Conservation (phyloP, 1,140 invertebrate genomes). For the Nylanderia fulva region DNA sequence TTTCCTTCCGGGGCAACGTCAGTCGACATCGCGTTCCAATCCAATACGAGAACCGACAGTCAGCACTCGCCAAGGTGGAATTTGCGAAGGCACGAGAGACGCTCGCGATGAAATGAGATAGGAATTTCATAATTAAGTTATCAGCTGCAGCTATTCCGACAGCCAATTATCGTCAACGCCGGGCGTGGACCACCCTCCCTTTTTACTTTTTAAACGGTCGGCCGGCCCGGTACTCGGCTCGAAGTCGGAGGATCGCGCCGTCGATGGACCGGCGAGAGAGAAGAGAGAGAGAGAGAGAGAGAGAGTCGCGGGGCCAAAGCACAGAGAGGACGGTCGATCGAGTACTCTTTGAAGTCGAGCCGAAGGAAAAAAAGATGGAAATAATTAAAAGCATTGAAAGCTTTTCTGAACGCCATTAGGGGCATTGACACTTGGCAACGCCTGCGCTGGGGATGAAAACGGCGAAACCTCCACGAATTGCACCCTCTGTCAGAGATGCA, state of each 20-base stretch:
- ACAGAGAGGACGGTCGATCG: conserved; percentile 53
- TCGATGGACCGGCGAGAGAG: conserved; percentile 28
- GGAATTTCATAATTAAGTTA: conserved; percentile 75
- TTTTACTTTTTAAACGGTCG: conserved; percentile 63
- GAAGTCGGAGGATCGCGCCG: conserved; percentile 25
- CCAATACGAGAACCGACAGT: conserved; percentile 39
- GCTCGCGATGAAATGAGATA: conserved; percentile 64
- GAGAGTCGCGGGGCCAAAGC: background rate
- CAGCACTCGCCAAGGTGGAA: conserved; percentile 35
- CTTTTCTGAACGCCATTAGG: conserved; percentile 79
- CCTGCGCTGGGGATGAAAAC: conserved; percentile 38
- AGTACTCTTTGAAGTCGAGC: conserved; percentile 78
- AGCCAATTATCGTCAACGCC: conserved; percentile 72
- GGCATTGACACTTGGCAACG: conserved; percentile 75
- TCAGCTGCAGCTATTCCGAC: conserved; percentile 69
- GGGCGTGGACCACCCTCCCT: conserved; percentile 24
- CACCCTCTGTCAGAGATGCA: conserved; percentile 75
- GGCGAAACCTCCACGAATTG: conserved; percentile 60
- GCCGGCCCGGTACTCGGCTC: conserved; percentile 17
- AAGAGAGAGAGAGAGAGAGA: background rate
- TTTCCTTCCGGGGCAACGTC: conserved; percentile 13
- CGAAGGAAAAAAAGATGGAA: conserved; percentile 78
- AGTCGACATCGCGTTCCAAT: conserved; percentile 5
- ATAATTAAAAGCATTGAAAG: conserved; percentile 84
- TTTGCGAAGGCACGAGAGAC: conserved; percentile 26